Base-by-base conservation (phyloP, 1,140 invertebrate species). In the Neodiprion lecontei region DNA sequence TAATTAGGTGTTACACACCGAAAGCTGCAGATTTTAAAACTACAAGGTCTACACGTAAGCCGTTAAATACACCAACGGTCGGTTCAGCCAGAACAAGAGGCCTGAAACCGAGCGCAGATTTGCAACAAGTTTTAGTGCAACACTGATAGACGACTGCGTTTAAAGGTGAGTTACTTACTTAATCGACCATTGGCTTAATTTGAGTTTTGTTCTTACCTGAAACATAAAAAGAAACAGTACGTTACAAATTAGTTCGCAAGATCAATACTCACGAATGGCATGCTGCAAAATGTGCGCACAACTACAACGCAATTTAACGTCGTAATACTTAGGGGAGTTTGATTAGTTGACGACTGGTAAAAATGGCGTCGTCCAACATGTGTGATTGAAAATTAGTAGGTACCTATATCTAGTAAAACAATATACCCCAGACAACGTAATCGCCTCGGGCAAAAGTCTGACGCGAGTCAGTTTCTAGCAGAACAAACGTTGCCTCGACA, bases 391-490 rank as follows among this genome's bases (percentile, higher is more conserved):
- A 5, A 61, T 7, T 14, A 61, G 4, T 61, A 17, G 53, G n/a
- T 12, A 61, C 53, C 17, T 21, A 21, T 21, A 61, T 61, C 11
- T 17, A 61, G 53, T 3, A 14, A 61, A 14, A 0, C 5, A 61
- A 17, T 14, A 61, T 5, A 21, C n/a, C 3, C 11, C 53, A 61
- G n/a, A 9, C 53, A 61, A 61, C n/a, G 9, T 1, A 61, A 61
- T 61, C 11, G 53, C 53, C n/a, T 61, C 53, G 53, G n/a, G 53
- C 53, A 61, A 61, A 61, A 61, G 53, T 61, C 53, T 61, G 53
- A 40, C 28, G 28, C 9, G 69, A 69, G 53, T 61, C 21, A 76
- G 76, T 78, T 83, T 84, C 79, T 50, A 67, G 17, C 11, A 11
- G 40, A 49, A 73, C 5, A 40, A 40, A 40, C 28, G 28, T 40